Conservation (phyloP, 2,797 vertebrate species). For the Cyclura pinguis region DNA sequence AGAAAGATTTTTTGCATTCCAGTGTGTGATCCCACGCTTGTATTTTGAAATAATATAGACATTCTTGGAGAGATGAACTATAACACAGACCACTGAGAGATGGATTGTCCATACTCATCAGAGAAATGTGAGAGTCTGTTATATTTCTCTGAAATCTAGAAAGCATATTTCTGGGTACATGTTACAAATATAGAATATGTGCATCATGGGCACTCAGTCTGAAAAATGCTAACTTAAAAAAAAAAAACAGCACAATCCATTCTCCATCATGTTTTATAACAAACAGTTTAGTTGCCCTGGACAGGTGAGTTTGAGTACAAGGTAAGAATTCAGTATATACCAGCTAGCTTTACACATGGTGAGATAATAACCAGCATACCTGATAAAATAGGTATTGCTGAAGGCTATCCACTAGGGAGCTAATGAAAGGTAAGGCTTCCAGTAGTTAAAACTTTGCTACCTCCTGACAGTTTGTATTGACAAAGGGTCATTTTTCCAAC, state of each 20-base stretch:
- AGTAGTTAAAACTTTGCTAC: neutral
- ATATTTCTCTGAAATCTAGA: neutral
- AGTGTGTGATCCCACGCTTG: neutral
- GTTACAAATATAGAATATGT: neutral
- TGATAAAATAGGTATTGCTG: conserved; percentile 8
- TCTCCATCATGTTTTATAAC: neutral
- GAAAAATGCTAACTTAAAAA: neutral
- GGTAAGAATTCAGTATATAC: neutral
- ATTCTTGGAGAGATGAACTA: neutral
- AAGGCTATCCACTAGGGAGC: neutral
- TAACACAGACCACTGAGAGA: neutral
- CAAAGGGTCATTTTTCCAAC: neutral
- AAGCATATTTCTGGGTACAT: neutral
- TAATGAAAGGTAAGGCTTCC: conserved; percentile 19
- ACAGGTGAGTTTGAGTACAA: too few species aligned
- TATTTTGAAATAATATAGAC: neutral
- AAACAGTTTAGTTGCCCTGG: too few species aligned
- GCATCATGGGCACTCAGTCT: neutral
- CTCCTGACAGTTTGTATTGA: neutral
- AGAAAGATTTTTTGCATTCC: neutral
- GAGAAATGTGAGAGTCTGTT: neutral
- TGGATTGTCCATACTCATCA: neutral
- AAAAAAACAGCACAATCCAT: neutral
- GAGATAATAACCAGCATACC: conserved; percentile 3
- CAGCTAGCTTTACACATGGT: neutral